Percentiles rank a stretch among this genome's conserved stretches.
Evolutionary conservation across 2,797 vertebrate species (phyloP).

Genomic region (Gymnoscopelus braueri): DNA sequence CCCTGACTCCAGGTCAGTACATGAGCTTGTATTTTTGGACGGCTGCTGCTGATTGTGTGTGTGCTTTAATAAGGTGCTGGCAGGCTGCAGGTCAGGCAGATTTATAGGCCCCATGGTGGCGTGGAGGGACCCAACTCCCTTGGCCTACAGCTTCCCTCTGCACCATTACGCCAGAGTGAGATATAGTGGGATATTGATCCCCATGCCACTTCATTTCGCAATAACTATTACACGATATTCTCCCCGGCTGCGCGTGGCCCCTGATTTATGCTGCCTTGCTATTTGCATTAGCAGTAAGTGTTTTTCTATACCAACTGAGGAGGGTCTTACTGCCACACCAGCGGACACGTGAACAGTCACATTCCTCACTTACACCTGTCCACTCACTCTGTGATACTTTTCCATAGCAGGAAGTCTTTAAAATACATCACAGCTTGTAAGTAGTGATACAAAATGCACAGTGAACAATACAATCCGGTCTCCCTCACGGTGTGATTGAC

Average conservation of each 20-base stretch:
- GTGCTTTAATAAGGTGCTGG: slow-evolving; percentile 84
- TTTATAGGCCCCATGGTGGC: slow-evolving; percentile 94
- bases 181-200: slow-evolving; percentile 99
- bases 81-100: slow-evolving; percentile 87
- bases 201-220: slow-evolving; percentile 96
- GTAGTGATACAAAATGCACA: slow-evolving; percentile 54
- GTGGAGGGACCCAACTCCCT: slow-evolving; percentile 93
- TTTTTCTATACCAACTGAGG: slow-evolving; percentile 82
- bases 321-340: slow-evolving; percentile 68
- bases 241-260: slow-evolving; percentile 72
- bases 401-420: slow-evolving; percentile 57
- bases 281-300: slow-evolving; percentile 87
- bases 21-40: slow-evolving; percentile 76
- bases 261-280: slow-evolving; percentile 85
- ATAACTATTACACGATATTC: slow-evolving; percentile 95
- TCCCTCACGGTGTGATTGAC: slow-evolving; percentile 64
- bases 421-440: slow-evolving; percentile 56
- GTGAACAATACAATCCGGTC: slow-evolving; percentile 55
- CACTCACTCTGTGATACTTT: neutral
- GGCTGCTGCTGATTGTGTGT: slow-evolving; percentile 87
- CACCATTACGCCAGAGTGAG: slow-evolving; percentile 95
- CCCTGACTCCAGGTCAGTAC: slow-evolving; percentile 75
- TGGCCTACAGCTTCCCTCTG: slow-evolving; percentile 94
- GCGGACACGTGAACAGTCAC: slow-evolving; percentile 69
- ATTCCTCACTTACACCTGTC: neutral